phyloP scores from a whole-genome alignment of 2,888 invertebrate genomes.

The Loripinus fragilis region DNA sequence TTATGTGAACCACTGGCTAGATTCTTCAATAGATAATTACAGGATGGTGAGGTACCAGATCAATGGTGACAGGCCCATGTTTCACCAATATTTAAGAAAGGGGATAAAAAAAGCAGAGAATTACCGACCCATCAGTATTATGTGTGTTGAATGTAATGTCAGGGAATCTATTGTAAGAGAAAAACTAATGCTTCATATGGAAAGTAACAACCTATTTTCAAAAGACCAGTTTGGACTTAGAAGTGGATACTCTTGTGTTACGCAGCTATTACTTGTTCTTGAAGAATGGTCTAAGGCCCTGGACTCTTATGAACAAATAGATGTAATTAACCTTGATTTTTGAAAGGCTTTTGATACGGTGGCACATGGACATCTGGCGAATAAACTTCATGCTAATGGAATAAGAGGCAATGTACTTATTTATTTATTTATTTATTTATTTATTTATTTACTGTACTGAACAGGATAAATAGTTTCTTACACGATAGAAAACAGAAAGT shows the following conservation, averaged over 20 bases:
- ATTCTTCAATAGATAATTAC: slow-evolving; percentile 17
- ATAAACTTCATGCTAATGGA: slow-evolving; percentile 6
- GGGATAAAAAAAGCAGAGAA: slow-evolving; percentile 24
- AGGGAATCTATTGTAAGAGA: slow-evolving; percentile 17
- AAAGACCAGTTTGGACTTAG: slow-evolving; percentile 6
- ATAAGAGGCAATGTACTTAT: background rate
- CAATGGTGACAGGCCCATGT: no score
- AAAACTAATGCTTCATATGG: no score
- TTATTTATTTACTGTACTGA: no score
- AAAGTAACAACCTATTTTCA: no score
- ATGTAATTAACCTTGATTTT: no score
- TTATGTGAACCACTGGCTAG: no score
- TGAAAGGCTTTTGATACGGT: no score
- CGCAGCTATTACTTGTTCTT: background rate
- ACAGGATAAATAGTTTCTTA: no score
- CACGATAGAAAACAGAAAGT: no score
- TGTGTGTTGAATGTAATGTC: slow-evolving; percentile 14
- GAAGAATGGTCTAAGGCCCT: no score
- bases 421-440: background rate
- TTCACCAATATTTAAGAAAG: no score
- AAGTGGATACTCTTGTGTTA: slow-evolving; percentile 6
- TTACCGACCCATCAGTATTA: slow-evolving; percentile 13
- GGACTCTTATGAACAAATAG: background rate
- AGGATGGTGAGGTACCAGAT: slow-evolving; percentile 5
- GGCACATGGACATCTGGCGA: background rate